Base-by-base conservation (phyloP, 2,888 invertebrate species). In the Cryptus armator region DNA sequence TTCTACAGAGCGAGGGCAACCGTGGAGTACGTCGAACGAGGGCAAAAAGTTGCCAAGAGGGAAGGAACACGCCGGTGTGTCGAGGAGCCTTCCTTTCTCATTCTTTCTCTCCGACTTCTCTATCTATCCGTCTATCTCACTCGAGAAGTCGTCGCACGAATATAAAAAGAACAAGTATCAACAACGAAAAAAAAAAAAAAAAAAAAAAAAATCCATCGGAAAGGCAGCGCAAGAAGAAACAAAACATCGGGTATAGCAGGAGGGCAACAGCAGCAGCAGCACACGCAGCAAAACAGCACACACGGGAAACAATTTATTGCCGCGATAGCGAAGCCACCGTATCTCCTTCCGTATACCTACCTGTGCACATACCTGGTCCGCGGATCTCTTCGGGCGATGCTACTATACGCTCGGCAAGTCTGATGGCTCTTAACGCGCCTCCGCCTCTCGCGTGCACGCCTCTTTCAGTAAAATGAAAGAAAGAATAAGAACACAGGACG, bases 291-390 rank as follows among this genome's bases (percentile, higher is more conserved):
- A 89, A 89, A 87, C 81, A 59, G 79, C 76, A 64, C 72, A 77
- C 76, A 79, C 62, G 86, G 87, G 89, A 88, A 89, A 88, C 88
- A 91, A 92, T 91, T 91, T 91, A 92, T 91, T 90, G 90, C 88
- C 85, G 79, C 86, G 91, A 92, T 91, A 91, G 89, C 87, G 85
- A 88, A 70, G 84, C 89, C 88, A 86, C 87, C 87, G 88, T 90
- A 90, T 90, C 89, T 90, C 89, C 89, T 91, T 90, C 89, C 91
- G 91, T 90, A 86, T 89, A 87, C 86, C 83, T 80, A 79, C 70
- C 79, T 72, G 67, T 74, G 51, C 62, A 56, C 53, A 84, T 84
- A 81, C 83, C 83, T 67, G 81, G 12, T 12, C 7, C 29, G 56
- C 51, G 59, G 68, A 77, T 64, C 43, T 24, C 64, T 62, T 29